Base-by-base conservation (phyloP, 2,888 invertebrate genomes). In the Drosophila recens region DNA sequence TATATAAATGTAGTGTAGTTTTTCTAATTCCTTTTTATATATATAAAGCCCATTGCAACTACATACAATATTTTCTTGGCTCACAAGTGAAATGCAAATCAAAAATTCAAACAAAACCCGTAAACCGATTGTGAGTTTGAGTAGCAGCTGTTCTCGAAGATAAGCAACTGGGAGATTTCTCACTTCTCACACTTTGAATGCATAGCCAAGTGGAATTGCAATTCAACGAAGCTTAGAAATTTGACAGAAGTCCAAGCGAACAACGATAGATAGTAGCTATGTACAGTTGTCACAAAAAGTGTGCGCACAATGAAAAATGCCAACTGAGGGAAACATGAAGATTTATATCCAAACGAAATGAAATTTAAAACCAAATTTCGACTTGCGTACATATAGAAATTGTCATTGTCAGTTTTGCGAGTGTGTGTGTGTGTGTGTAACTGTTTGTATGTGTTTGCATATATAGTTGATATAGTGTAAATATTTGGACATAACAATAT, bases 401-500 rank as follows among this genome's bases (percentile, higher is more conserved):
- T 75, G 67, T 57, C 58, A 46, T 46, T 45, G 59, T 52, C 62
- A 23, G 17, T 46, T 30, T 34, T 23, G 9, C 38, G 36, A 54
- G 27, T 45, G 45, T 56, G n/a, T 40, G 17, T 43, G 17, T 43
- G 33, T 56, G 36, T 45, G 13, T 59, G 9, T 27, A 38, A 57
- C 42, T 36, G 27, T 58, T 8, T 38, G 42, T 49, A 42, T 48
- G 27, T 65, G 46, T 66, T 30, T 57, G 34, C 38, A 13, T 64
- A 57, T 67, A 51, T 42, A 58, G 72, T 80, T 82, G 71, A 67
- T 82, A 69, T 73, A 72, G 70, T 82, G 87, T 76, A 84, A 87
- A 85, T 87, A 84, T 84, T 84, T 85, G 85, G 76, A 76, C 85
- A 85, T 75, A 68, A 78, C 72, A 87, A 80, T 79, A 80, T 85